These are phyloP conservation scores for Tribolium freemani DNA, from an alignment of 2,888 invertebrate genomes.

Conservation along the genomic window DNA sequence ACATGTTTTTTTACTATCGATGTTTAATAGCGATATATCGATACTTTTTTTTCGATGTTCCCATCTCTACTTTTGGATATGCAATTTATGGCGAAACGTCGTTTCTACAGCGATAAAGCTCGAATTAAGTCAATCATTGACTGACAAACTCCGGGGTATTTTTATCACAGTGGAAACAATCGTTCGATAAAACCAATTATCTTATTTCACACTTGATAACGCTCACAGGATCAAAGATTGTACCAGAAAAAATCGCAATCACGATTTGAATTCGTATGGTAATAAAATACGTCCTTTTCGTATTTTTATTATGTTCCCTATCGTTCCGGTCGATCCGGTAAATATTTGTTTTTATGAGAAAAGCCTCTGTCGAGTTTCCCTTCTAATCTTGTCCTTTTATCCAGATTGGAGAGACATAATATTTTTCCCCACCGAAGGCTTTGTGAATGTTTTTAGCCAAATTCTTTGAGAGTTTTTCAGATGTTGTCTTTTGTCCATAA, in stretches of 20 bases:
- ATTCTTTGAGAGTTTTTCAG: no score
- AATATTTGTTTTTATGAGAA: background rate
- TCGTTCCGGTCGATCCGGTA: background rate
- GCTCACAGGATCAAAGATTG: background rate
- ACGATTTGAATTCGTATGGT: background rate
- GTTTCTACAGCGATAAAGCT: background rate
- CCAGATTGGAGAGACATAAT: background rate
- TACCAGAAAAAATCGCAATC: no score
- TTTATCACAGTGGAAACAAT: conserved; percentile 1
- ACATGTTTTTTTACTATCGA: no score
- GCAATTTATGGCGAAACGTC: background rate
- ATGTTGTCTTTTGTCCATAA: background rate
- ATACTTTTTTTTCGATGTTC: no score
- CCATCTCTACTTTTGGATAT: no score
- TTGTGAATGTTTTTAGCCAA: no score
- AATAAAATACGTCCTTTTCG: background rate
- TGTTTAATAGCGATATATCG: no score
- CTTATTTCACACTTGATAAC: conserved; percentile 1
- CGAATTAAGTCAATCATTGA: background rate
- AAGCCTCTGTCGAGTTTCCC: background rate
- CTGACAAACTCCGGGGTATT: background rate
- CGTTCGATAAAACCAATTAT: conserved; percentile 3
- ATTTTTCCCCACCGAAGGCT: background rate
- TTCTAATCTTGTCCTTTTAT: background rate
- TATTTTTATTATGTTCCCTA: background rate